phyloP scores from a whole-genome alignment of 2,113 vertebrate genomes.

The Prunella fulvescens region DNA sequence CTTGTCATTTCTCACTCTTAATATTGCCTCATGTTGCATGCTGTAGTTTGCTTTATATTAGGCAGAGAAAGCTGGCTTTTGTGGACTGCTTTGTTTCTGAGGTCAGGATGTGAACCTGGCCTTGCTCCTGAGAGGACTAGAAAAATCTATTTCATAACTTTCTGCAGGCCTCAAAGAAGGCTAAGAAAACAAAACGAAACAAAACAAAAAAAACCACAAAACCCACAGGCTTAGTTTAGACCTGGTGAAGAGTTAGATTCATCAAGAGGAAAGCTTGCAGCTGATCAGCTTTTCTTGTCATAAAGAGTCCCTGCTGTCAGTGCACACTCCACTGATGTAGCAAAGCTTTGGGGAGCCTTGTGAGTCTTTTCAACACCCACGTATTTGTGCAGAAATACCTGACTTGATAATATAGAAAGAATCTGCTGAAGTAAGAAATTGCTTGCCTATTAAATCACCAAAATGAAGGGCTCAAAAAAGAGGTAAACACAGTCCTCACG shows the following conservation, averaged over 20 bases:
- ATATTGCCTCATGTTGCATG: constrained; percentile 15
- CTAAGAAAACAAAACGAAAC: constrained; percentile 10
- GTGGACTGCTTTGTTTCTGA: constrained; percentile 48
- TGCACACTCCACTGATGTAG: background rate
- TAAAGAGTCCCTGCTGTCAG: constrained; percentile 43
- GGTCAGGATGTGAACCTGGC: constrained; percentile 70
- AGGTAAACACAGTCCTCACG: background rate
- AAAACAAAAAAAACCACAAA: background rate
- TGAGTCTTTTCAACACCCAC: constrained; percentile 54
- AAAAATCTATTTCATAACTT: constrained; percentile 82
- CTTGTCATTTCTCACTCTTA: constrained; percentile 63
- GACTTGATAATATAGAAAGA: constrained; percentile 39
- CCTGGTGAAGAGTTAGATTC: constrained; percentile 43
- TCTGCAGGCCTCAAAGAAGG: constrained; percentile 40
- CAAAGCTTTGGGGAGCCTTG: constrained; percentile 11
- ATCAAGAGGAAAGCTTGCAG: constrained; percentile 46
- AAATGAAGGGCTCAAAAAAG: background rate
- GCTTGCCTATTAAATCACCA: constrained; percentile 44
- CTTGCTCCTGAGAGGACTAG: constrained; percentile 67
- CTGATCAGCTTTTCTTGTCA: constrained; percentile 37
- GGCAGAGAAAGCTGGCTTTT: constrained; percentile 36
- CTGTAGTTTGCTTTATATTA: constrained; percentile 34
- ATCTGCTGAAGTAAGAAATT: constrained; percentile 59
- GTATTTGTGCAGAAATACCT: constrained; percentile 15
- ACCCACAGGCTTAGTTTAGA: constrained; percentile 67